Base-by-base conservation (phyloP, 2,888 invertebrate genomes). In the Phaedon cochleariae region DNA sequence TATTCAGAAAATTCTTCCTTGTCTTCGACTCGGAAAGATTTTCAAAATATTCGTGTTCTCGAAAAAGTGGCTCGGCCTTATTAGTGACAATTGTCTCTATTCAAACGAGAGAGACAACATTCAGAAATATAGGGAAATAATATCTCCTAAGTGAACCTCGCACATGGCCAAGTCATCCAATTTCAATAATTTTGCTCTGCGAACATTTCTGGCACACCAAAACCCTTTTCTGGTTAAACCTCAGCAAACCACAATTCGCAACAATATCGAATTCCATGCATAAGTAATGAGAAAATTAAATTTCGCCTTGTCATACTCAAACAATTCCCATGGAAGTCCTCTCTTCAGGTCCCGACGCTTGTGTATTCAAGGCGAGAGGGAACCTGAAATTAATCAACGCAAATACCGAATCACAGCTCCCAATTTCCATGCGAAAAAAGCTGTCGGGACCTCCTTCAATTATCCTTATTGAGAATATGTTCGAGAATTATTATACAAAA, bases 401-500 rank as follows among this genome's bases (percentile, higher is more conserved):
- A 45, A 45, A 57, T 45, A 15, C 41, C 57, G 45, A 57, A 57
- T 57, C 57, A 57, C 45, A 57, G 45, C 46, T 57, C 45, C 26
- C 45, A 57, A 45, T 57, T 41, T 37, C 10, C 57, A n/a, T 54
- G 48, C 55, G 51, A 58, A 62, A 62, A 64, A 64, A 62, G 26
- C n/a, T 12, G 22, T 18, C 53, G 48, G 48, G 59, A 20, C 26
- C 41, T 26, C 62, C 34, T 45, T 17, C 61, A 67, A 64, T 65
- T 68, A 65, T 60, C 46, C 57, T 52, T 59, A 68, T 68, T 68
- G 64, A 58, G 58, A n/a, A n/a, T 64, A 64, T 45, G 67, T 59
- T 60, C 57, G 62, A 52, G 59, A 68, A 68, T 68, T 67, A 64
- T 67, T 68, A 59, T 59, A 57, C 62, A 45, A 65, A 68, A 68